A percentile compares a stretch with the other conserved stretches of the same genome.
These are phyloP conservation scores for Tor tambroides DNA, from an alignment of 2,113 vertebrate genomes.

Conservation along the genomic window DNA sequence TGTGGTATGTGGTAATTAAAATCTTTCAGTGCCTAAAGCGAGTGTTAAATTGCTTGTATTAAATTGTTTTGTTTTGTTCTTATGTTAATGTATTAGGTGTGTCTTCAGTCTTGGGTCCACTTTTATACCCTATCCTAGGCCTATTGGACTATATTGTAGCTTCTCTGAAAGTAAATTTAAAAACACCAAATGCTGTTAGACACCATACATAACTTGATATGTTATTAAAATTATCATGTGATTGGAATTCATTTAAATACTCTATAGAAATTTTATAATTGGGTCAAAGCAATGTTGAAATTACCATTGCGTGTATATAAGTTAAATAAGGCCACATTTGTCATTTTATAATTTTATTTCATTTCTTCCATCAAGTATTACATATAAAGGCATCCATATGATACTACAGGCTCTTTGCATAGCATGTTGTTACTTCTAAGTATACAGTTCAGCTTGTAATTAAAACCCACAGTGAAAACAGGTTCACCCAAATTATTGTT, in stretches of 20 bases:
- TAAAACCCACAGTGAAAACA: not conserved
- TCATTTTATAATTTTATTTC: not conserved
- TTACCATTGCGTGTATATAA: too few relatives aligned
- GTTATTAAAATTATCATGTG: not conserved
- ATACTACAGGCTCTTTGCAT: not conserved
- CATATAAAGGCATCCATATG: not conserved
- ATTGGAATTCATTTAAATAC: not conserved
- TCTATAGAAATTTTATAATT: too few relatives aligned
- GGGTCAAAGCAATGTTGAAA: too few relatives aligned
- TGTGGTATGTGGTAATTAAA: not conserved
- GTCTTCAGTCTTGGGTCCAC: too few relatives aligned
- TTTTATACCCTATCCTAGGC: too few relatives aligned
- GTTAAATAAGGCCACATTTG: not conserved
- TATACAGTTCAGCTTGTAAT: constrained; percentile 9
- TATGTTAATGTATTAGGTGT: too few relatives aligned
- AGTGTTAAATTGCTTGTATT: not conserved
- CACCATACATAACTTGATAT: not conserved
- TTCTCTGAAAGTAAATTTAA: too few relatives aligned
- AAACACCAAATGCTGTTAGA: not conserved
- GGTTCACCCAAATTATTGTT: not conserved
- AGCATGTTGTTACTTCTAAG: not conserved
- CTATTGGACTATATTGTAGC: too few relatives aligned
- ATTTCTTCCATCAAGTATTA: not conserved
- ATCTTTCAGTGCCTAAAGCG: not conserved
- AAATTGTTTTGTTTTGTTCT: not conserved